A percentile compares a stretch with the other conserved stretches of the same genome.
These are phyloP conservation scores for Catharus minimus DNA, from an alignment of 2,113 vertebrate genomes.

Conservation along the genomic window DNA sequence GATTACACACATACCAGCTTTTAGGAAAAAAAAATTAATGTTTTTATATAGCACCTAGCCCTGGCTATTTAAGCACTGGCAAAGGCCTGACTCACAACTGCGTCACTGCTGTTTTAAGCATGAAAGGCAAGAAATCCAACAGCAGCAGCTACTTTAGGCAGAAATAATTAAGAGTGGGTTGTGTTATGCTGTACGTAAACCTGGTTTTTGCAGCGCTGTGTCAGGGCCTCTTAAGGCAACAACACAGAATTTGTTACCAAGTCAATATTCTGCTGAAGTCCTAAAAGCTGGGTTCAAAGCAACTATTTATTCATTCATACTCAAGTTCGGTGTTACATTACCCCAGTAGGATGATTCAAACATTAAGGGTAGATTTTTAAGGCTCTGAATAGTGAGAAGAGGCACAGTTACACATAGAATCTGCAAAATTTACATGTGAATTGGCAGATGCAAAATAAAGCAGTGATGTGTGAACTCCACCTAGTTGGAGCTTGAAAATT, in stretches of 20 bases:
- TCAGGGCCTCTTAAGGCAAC: neutral
- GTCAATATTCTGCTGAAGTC: neutral
- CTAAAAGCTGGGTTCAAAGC: neutral
- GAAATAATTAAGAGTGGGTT: slow-evolving; percentile 53
- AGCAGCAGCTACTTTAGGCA: slow-evolving; percentile 33
- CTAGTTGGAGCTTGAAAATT: neutral
- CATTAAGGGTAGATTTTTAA: neutral
- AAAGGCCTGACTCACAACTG: slow-evolving; percentile 43
- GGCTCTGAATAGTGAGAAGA: neutral
- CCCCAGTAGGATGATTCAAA: neutral
- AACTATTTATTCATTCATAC: neutral
- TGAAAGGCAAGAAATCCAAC: slow-evolving; percentile 26
- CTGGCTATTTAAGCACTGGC: neutral
- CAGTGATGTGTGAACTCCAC: neutral
- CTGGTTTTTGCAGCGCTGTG: neutral
- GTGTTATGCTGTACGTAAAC: neutral
- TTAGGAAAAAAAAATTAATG: neutral
- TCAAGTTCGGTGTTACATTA: neutral
- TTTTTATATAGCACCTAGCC: slow-evolving; percentile 15
- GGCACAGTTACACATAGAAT: neutral
- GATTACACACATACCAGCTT: neutral
- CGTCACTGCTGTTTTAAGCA: slow-evolving; percentile 37
- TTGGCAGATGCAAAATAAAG: neutral
- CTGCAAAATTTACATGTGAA: slow-evolving; percentile 12
- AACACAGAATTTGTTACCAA: neutral